These are phyloP conservation scores for Helicoverpa assulta DNA, from an alignment of 2,888 invertebrate genomes.

Conservation along the genomic window DNA sequence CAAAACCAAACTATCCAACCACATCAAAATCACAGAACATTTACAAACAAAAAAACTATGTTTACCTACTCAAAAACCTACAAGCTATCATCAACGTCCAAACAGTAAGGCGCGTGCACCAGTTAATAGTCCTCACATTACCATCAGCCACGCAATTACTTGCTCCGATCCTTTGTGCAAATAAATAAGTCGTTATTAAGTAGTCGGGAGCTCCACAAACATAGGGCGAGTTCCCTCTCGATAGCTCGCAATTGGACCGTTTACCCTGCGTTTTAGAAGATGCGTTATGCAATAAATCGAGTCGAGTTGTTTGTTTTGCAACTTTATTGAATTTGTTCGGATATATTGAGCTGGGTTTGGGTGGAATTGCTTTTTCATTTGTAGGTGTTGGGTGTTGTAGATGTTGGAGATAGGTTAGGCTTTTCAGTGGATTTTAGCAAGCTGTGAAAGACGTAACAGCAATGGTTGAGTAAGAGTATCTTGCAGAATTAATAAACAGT, in stretches of 20 bases:
- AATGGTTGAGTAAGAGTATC: neutral
- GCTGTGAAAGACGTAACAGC: too few species aligned
- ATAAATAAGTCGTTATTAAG: conserved; percentile 85
- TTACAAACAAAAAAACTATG: conserved; percentile 14
- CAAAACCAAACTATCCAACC: conserved; percentile 8
- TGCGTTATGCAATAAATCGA: conserved; percentile 71
- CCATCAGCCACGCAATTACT: conserved; percentile 76
- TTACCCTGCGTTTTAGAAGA: conserved; percentile 64
- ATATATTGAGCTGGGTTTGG: conserved; percentile 54
- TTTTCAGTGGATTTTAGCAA: neutral
- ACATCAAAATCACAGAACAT: conserved; percentile 16
- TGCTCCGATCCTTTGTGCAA: conserved; percentile 77
- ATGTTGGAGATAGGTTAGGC: neutral
- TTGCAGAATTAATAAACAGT: too few species aligned
- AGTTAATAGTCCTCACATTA: conserved; percentile 83
- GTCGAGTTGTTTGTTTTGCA: conserved; percentile 63
- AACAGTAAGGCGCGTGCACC: conserved; percentile 65
- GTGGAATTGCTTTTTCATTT: neutral
- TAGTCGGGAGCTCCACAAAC: conserved; percentile 74
- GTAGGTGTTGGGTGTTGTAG: conserved; percentile 10
- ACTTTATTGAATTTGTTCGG: conserved; percentile 76
- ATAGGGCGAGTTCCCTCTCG: conserved; percentile 70
- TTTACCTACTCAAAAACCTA: conserved; percentile 50
- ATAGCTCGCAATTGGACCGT: conserved; percentile 50
- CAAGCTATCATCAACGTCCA: conserved; percentile 53